Conservation (phyloP, 2,113 vertebrate species). For the Rallus limicola region DNA sequence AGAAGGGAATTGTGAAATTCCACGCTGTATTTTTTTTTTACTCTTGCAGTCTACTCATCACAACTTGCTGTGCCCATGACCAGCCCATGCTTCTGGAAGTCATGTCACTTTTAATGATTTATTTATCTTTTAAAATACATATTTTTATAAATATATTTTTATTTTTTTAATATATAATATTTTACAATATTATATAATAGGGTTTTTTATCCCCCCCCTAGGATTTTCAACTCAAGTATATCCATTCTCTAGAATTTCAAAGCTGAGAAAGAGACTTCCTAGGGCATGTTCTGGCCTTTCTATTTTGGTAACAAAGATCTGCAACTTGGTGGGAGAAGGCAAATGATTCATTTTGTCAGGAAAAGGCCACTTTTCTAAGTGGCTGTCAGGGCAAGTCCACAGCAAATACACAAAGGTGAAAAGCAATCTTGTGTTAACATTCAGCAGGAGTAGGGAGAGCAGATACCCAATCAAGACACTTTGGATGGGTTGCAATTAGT, state of each 20-base stretch:
- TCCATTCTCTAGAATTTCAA: conserved; percentile 5
- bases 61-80: neutral
- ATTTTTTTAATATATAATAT: too few species aligned
- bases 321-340: conserved; percentile 17
- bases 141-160: too few species aligned
- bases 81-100: conserved; percentile 1
- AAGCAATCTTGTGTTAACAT: neutral
- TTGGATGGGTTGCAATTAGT: neutral
- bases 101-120: neutral
- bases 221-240: neutral
- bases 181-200: too few species aligned
- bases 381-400: conserved; percentile 10
- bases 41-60: neutral
- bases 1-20: neutral
- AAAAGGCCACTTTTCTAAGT: conserved; percentile 29
- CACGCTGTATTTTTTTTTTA: neutral
- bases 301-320: conserved; percentile 24
- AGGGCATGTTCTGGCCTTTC: conserved; percentile 41
- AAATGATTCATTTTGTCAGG: conserved; percentile 54
- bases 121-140: neutral
- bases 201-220: neutral
- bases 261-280: neutral
- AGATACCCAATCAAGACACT: neutral
- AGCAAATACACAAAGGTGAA: conserved; percentile 34
- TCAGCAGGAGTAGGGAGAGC: neutral